Percentiles rank a stretch among this genome's conserved stretches.
phyloP scores from a whole-genome alignment of 92 coral and sea anemone genomes.

The Zoanthus solanderi region DNA sequence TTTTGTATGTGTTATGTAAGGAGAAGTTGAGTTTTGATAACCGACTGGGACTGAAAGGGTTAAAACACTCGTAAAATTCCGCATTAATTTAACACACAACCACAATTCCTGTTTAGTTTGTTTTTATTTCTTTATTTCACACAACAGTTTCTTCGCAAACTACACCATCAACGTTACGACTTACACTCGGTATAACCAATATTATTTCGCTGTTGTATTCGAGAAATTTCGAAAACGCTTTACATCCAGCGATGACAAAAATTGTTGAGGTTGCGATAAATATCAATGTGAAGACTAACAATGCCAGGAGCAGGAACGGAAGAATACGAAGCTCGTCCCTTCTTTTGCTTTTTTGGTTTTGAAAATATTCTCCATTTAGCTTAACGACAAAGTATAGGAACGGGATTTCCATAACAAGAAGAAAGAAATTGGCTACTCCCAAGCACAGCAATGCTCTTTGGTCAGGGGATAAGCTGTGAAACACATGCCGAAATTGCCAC shows the following conservation, averaged over 20 bases:
- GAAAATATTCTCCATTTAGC: conserved; percentile 51
- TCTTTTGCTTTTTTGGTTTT: not conserved
- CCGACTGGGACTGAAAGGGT: no score
- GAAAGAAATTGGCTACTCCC: conserved; percentile 64
- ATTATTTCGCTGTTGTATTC: conserved; percentile 50
- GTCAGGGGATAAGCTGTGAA: conserved; percentile 42
- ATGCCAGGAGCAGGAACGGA: conserved; percentile 52
- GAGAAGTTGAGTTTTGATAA: no score
- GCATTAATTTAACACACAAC: not conserved
- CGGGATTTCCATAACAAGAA: conserved; percentile 60
- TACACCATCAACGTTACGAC: not conserved
- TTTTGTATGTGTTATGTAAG: no score
- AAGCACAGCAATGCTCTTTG: conserved; percentile 65
- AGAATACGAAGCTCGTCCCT: conserved; percentile 29
- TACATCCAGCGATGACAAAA: conserved; percentile 59
- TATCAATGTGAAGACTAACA: conserved; percentile 52
- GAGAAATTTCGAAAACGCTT: conserved; percentile 59
- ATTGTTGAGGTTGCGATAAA: conserved; percentile 57
- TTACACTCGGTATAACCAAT: conserved; percentile 55
- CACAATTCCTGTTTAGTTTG: not conserved
- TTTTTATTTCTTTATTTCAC: not conserved
- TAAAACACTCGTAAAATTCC: no score
- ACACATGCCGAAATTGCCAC: conserved; percentile 56
- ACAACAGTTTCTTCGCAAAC: conserved; percentile 27
- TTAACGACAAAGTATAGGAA: conserved; percentile 62